Conservation (phyloP, 2,113 vertebrate species). For the Catharus minimus region DNA sequence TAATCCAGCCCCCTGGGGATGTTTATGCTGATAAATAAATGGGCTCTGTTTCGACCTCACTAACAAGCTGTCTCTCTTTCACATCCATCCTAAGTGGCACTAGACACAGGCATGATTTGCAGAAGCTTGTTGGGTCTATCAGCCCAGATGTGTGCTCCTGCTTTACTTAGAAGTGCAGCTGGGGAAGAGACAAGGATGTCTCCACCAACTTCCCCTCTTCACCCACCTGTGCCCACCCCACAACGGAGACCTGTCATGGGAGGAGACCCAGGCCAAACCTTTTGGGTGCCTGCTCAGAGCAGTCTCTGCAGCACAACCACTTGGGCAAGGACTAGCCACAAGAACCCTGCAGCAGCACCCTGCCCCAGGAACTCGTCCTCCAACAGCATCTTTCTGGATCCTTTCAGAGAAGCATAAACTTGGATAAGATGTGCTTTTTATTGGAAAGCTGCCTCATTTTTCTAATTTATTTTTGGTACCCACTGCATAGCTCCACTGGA, state of each 20-base stretch:
- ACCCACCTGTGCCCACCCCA: neutral
- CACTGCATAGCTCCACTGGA: neutral
- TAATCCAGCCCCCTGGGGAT: neutral
- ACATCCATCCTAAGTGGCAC: neutral
- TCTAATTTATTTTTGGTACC: neutral
- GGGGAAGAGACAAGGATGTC: neutral
- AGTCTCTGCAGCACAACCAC: neutral
- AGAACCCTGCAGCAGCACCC: neutral
- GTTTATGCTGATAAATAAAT: neutral
- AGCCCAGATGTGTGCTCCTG: neutral
- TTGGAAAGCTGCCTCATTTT: neutral
- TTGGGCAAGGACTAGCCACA: neutral
- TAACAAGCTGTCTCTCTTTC: neutral
- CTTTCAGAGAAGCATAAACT: neutral
- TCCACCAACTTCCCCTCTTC: neutral
- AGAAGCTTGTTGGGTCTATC: neutral
- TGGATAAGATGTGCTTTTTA: neutral
- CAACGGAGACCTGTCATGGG: rapidly evolving
- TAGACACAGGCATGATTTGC: neutral
- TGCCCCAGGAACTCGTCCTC: neutral
- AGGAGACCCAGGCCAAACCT: neutral
- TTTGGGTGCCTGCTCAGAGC: neutral
- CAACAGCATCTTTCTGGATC: neutral
- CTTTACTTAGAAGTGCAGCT: neutral
- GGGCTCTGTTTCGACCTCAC: neutral